Base-by-base conservation (phyloP, 2,797 vertebrate genomes). In the Protosalanx chinensis region DNA sequence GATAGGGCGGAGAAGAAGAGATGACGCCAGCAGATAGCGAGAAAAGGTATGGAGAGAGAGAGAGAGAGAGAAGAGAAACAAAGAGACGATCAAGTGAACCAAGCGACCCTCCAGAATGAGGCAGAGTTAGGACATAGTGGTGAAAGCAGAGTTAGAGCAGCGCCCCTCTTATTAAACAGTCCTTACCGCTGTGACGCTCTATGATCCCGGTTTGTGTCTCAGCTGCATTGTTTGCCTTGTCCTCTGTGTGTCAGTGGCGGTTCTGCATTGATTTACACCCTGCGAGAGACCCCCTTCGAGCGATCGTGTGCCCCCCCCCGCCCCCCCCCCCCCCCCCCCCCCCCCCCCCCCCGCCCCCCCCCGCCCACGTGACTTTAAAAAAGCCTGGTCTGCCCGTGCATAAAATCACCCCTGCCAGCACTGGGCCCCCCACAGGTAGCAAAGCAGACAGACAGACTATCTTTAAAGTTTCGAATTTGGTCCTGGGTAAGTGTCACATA, bases 41-140 rank as follows among this genome's bases (percentile, higher is more conserved):
- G 35, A n/a, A n/a, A 3, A 41, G 41, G 59, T 20, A 49, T 27
- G 60, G 20, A 64, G 65, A 68, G 29, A 53, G 35, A 58, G 57
- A 65, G 15, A 59, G 68, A 71, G n/a, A 35, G 65, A 46, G n/a
- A 16, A n/a, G 18, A 2, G 62, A 15, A 33, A 64, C 16, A 64
- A 37, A 20, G 62, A 12, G 0, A 64, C 51, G 51, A 7, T 4
- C 16, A n/a, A 16, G 18, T 56, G 51, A 56, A 46, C 10, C 51
- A 56, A 56, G 16, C 4, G n/a, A 56, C 51, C 15, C 3, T 1
- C 18, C 13, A 56, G 51, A 56, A 56, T 2, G 41, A n/a, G 51
- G 7, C 13, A 53, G 15, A n/a, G 51, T n/a, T n/a, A 3, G 18
- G 51, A 56, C 51, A 53, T 6, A 6, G 4, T 56, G 5, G 4